phyloP scores from a whole-genome alignment of 2,113 vertebrate genomes.

The Phoenicopterus ruber region DNA sequence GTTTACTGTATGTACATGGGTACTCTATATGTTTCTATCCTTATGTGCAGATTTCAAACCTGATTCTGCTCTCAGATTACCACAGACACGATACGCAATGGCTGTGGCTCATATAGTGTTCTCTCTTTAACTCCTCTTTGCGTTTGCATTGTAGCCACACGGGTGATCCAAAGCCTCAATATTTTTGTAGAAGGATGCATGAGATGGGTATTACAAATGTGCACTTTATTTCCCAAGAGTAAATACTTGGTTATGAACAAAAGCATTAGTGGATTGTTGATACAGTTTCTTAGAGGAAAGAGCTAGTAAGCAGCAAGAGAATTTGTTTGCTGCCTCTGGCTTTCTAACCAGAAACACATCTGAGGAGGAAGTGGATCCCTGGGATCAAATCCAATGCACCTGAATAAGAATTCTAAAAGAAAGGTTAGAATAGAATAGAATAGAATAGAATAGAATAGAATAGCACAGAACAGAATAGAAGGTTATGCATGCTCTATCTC shows the following conservation, averaged over 20 bases:
- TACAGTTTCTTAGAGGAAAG: background rate
- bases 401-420: background rate
- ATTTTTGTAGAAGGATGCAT: background rate
- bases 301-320: background rate
- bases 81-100: fast-evolving
- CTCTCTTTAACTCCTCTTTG: background rate
- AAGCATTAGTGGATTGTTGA: background rate
- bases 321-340: background rate
- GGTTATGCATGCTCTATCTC: background rate
- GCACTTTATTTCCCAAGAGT: background rate
- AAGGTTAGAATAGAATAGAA: background rate
- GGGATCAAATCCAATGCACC: background rate
- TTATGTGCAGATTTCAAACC: background rate
- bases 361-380: background rate
- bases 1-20: background rate
- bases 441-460: background rate
- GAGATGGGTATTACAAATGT: background rate
- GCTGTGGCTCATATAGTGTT: background rate
- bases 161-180: background rate
- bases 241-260: background rate
- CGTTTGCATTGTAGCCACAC: background rate
- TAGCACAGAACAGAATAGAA: background rate
- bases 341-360: background rate
- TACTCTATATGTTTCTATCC: background rate
- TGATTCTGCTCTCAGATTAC: background rate